Conservation (phyloP, 1,140 invertebrate genomes). For the Drosophila leontia region DNA sequence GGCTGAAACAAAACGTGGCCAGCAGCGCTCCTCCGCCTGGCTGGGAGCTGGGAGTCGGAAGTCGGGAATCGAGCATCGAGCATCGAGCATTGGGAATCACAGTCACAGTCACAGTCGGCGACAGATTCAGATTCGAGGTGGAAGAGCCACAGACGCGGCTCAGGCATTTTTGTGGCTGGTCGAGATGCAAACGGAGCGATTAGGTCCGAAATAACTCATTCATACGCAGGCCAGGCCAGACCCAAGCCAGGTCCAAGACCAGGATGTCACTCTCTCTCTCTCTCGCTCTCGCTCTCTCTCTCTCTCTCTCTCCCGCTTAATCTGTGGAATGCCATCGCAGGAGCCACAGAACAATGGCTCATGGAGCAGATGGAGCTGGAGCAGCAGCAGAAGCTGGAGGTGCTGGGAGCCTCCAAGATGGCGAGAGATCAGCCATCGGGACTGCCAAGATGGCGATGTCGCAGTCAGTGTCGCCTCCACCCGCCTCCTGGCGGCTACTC, state of each 20-base stretch:
- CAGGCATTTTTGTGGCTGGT: conserved; percentile 57
- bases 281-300: neutral
- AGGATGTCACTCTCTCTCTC: conserved; percentile 17
- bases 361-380: conserved; percentile 19
- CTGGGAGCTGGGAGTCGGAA: conserved; percentile 13
- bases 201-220: conserved; percentile 84
- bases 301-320: conserved; percentile 36
- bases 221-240: conserved; percentile 66
- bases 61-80: conserved; percentile 1
- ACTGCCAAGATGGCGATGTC: conserved; percentile 70
- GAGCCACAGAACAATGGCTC: conserved; percentile 75
- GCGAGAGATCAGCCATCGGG: conserved; percentile 73
- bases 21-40: conserved; percentile 1
- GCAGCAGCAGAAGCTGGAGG: conserved; percentile 7
- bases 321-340: conserved; percentile 79
- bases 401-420: conserved; percentile 59
- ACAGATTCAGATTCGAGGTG: conserved; percentile 41
- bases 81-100: neutral
- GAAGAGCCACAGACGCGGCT: conserved; percentile 18
- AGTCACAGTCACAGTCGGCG: conserved; percentile 34
- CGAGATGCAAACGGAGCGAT: conserved; percentile 72
- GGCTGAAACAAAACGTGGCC: conserved; percentile 38
- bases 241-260: neutral
- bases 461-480: neutral
- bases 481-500: neutral